Conservation (phyloP, 1,140 invertebrate genomes). For the Batillaria attramentaria region DNA sequence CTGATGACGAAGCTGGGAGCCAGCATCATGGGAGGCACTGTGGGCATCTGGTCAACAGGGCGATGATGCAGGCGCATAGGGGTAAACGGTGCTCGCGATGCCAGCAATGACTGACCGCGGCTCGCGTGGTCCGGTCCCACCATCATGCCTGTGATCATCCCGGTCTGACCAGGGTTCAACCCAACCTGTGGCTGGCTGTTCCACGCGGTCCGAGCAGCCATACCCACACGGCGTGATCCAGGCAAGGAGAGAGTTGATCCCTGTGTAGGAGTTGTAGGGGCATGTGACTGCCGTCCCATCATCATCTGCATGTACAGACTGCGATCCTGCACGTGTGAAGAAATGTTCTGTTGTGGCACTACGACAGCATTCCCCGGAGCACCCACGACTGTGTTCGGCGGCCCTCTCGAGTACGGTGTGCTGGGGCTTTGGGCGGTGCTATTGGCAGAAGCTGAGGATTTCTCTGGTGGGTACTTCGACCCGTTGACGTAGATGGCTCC, state of each 20-base stretch:
- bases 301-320: conserved; percentile 30
- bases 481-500: conserved; percentile 57
- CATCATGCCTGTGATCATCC: conserved; percentile 16
- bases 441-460: conserved; percentile 13
- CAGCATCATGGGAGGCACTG: conserved; percentile 16
- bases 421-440: conserved; percentile 28
- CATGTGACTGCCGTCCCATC: conserved; percentile 14
- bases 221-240: conserved; percentile 7
- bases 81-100: conserved; percentile 24
- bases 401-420: conserved; percentile 14
- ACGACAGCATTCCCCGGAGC: not conserved
- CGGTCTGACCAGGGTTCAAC: not conserved
- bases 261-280: not conserved
- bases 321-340: conserved; percentile 31
- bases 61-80: conserved; percentile 48
- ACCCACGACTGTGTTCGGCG: not conserved
- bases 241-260: conserved; percentile 23
- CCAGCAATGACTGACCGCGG: conserved; percentile 4
- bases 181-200: not conserved
- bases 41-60: conserved; percentile 31
- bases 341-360: conserved; percentile 34
- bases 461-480: conserved; percentile 43
- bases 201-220: not conserved
- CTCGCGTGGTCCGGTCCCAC: conserved; percentile 6
- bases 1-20: conserved; percentile 9